A percentile compares a stretch with the other conserved stretches of the same genome.
Conservation (phyloP, 30 jellyfish, hydroid and myxozoan genomes). For the Pelagia noctiluca region DNA sequence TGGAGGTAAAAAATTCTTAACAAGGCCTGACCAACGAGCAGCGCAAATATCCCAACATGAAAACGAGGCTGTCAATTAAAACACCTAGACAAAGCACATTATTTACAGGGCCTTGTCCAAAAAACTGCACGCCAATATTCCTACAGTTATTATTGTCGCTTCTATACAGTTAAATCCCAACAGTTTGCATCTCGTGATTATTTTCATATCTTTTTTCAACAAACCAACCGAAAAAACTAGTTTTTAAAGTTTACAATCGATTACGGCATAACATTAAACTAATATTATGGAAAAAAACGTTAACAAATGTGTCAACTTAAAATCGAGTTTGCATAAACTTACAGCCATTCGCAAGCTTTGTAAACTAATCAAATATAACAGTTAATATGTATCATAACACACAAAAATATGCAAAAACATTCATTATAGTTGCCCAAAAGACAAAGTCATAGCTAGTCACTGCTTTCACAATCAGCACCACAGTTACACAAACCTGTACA, state of each 20-base stretch:
- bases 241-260: not conserved
- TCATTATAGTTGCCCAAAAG: not conserved
- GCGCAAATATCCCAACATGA: not conserved
- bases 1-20: not conserved
- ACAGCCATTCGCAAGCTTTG: not conserved
- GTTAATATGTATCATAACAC: not conserved
- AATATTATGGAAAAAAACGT: not conserved
- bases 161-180: not conserved
- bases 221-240: conserved; percentile 4
- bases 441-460: not conserved
- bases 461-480: not conserved
- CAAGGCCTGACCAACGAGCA: not conserved
- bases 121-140: not conserved
- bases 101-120: not conserved
- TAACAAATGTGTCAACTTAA: not conserved
- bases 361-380: too few species aligned
- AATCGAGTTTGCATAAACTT: too few species aligned
- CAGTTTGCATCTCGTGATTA: conserved; percentile 1
- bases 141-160: not conserved
- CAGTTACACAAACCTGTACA: conserved; percentile 4
- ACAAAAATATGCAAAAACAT: too few species aligned
- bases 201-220: not conserved
- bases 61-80: too few species aligned
- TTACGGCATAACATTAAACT: not conserved
- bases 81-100: too few species aligned